A percentile compares a stretch with the other conserved stretches of the same genome.
phyloP scores from a whole-genome alignment of 2,888 invertebrate genomes.

The Drosophila colorata region DNA sequence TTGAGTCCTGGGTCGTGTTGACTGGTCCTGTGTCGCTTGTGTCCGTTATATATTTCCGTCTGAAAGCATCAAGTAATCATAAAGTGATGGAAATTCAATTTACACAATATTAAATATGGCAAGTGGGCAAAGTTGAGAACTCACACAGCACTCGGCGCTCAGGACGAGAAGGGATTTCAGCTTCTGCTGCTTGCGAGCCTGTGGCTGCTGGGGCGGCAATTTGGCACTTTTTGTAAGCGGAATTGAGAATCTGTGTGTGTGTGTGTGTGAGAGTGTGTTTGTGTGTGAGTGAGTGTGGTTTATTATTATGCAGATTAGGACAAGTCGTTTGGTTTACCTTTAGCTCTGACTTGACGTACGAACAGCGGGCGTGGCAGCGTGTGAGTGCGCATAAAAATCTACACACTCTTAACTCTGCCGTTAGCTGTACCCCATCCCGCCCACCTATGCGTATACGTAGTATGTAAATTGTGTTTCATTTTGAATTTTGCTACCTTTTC shows the following conservation, averaged over 20 bases:
- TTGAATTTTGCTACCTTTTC: constrained; percentile 64
- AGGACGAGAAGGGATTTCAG: constrained; percentile 5
- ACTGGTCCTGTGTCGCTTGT: constrained; percentile 11
- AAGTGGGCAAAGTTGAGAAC: constrained; percentile 41
- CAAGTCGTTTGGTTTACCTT: constrained; percentile 65
- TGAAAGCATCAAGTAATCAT: constrained; percentile 77
- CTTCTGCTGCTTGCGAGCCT: constrained; percentile 5
- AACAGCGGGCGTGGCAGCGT: constrained; percentile 26
- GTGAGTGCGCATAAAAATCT: constrained; percentile 61
- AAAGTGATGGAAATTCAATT: constrained; percentile 82
- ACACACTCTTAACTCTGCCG: constrained; percentile 25
- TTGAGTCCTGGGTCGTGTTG: constrained; percentile 22
- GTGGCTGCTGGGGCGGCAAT: constrained; percentile 43
- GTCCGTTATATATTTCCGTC: constrained; percentile 61
- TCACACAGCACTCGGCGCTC: not conserved
- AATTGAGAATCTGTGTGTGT: constrained; percentile 28
- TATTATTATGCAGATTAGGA: constrained; percentile 81
- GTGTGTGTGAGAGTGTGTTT: constrained; percentile 23
- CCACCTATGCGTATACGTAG: constrained; percentile 5
- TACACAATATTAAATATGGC: constrained; percentile 80
- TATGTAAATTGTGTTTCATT: constrained; percentile 74
- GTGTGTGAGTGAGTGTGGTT: constrained; percentile 48
- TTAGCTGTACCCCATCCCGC: not conserved
- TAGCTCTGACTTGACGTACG: constrained; percentile 33
- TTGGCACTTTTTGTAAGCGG: constrained; percentile 53